Evolutionary conservation across 1,140 invertebrate species (phyloP).

Genomic region (Pseudomyrmex cubaensis): DNA sequence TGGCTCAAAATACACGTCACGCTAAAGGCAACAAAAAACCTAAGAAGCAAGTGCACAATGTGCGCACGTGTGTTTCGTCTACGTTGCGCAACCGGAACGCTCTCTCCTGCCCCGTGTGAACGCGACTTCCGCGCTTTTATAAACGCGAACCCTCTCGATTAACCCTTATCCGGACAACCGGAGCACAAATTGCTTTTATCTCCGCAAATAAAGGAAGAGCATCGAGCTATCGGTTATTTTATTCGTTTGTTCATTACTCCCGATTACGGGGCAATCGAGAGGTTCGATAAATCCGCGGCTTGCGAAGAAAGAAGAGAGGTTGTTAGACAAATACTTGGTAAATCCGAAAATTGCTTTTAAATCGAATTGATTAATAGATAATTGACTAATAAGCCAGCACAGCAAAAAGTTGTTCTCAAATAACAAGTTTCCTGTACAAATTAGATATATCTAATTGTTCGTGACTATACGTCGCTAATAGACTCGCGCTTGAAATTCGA

Average conservation of each 20-base stretch:
- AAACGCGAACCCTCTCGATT: conserved; percentile 71
- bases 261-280: neutral
- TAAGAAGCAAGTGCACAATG: conserved; percentile 18
- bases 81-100: conserved; percentile 67
- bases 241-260: neutral
- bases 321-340: neutral
- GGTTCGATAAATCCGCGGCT: neutral
- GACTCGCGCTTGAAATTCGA: too few species aligned
- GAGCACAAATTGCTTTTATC: conserved; percentile 12
- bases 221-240: conserved; percentile 36
- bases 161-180: conserved; percentile 47
- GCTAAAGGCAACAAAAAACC: conserved; percentile 40
- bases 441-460: neutral
- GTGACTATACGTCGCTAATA: too few species aligned
- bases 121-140: conserved; percentile 74
- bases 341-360: neutral
- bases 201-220: conserved; percentile 9
- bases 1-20: conserved; percentile 24
- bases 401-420: neutral
- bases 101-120: conserved; percentile 67
- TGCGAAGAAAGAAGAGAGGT: neutral
- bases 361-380: neutral
- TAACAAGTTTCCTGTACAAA: neutral
- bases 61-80: conserved; percentile 55
- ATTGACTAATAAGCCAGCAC: neutral